Conservation (phyloP, 2,113 vertebrate genomes). For the Azemiops feae region DNA sequence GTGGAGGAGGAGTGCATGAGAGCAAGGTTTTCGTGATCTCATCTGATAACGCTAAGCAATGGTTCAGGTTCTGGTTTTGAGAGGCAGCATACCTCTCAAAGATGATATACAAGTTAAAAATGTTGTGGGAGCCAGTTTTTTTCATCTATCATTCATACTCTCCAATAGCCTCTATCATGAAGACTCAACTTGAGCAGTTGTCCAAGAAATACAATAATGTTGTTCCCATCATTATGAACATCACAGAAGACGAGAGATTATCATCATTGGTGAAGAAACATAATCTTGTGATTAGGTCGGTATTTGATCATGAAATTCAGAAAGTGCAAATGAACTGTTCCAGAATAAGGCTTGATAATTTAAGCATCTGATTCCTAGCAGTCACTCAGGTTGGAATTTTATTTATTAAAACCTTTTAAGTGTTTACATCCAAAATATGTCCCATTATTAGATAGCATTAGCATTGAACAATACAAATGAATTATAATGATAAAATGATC, state of each 20-base stretch:
- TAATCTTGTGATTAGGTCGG: constrained; percentile 89
- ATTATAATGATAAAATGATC: neutral
- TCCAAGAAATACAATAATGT: constrained; percentile 78
- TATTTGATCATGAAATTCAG: constrained; percentile 10
- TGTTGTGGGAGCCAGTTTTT: constrained; percentile 10
- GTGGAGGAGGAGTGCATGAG: neutral
- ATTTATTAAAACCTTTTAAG: neutral
- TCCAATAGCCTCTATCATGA: constrained; percentile 78
- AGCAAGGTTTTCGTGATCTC: neutral
- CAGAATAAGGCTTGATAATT: neutral
- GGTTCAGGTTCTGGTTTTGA: neutral
- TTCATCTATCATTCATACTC: constrained; percentile 9
- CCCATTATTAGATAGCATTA: neutral
- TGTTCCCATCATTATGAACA: constrained; percentile 79
- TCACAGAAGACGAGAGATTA: constrained; percentile 79
- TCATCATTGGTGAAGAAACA: constrained; percentile 85
- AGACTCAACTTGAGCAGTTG: constrained; percentile 83
- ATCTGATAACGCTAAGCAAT: neutral
- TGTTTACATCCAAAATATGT: neutral
- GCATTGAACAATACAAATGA: neutral
- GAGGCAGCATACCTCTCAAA: neutral
- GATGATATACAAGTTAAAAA: neutral
- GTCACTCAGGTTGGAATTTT: neutral
- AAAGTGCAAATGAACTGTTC: too few species aligned
- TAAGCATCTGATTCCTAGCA: neutral